Evolutionary conservation across 2,888 invertebrate genomes (phyloP), one percentile per base, ranked within the genome.

Genomic region (Dicycla oo): DNA sequence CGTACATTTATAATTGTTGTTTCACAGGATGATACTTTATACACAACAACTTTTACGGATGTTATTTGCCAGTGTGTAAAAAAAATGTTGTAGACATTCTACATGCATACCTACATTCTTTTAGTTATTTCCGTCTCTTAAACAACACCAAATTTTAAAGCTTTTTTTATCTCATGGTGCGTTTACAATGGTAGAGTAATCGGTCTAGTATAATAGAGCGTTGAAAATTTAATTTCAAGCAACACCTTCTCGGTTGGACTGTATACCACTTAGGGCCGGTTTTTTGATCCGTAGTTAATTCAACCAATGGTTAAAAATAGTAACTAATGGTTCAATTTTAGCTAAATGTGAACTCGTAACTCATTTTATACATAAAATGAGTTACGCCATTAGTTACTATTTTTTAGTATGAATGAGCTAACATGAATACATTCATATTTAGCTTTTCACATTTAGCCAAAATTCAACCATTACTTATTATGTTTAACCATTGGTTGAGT

Each of bases 1-100:
- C 63, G 73, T 72, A 79, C 45, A 73, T 79, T 51, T 43, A 54
- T 54, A 51, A 26, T 30, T 67, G 26, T 26, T 40, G n/a, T 40
- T 18, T 62, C n/a, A 73, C 34, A 51, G 30, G 40, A 0, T 45
- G 60, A 45, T 40, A 51, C 30, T 43, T 53, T 58, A 38, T 20
- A 53, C 10, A 68, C 5, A 43, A 3, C 2, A 53, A 53, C 8
- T 40, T 51, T 58, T 47, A 7, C 23, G 0, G 15, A 10, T 11
- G 30, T n/a, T 67, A 49, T 34, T 49, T 38, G 3, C 13, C 45
- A 15, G 20, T n/a, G 30, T 61, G 70, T n/a, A 40, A 70, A 23
- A 20, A 23, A 77, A 56, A 26, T 30, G n/a, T 11, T 13, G n/a
- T n/a, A 3, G 30, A 30, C 34, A 45, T 62, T 62, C 6, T 47